Evolutionary conservation across 1,140 invertebrate genomes (phyloP).

Genomic region (Dinothrombium tinctorium): DNA sequence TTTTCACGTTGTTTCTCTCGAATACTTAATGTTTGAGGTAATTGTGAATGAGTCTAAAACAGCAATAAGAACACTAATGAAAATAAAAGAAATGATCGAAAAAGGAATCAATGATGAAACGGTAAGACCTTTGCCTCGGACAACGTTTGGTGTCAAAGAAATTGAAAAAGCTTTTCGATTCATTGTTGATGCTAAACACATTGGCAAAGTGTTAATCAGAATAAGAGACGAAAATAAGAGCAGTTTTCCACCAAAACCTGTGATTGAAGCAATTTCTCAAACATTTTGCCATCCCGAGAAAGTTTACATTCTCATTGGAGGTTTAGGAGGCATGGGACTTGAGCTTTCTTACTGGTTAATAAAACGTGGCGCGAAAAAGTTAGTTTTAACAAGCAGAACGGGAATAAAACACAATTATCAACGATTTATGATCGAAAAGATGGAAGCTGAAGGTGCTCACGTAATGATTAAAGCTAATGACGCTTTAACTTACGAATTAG

Average conservation of each 20-base stretch:
- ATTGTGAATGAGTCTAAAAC: too few relatives aligned
- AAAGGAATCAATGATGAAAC: slow-evolving; percentile 62
- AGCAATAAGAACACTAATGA: too few relatives aligned
- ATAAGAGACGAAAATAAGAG: slow-evolving; percentile 1
- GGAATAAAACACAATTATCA: slow-evolving; percentile 29
- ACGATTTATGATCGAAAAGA: slow-evolving; percentile 13
- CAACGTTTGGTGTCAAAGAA: slow-evolving; percentile 54
- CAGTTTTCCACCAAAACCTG: background rate
- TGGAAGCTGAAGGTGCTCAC: slow-evolving; percentile 5
- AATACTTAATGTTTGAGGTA: too few relatives aligned
- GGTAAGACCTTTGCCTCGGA: slow-evolving; percentile 53
- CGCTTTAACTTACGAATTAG: slow-evolving; percentile 34
- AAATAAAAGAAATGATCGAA: slow-evolving; percentile 31
- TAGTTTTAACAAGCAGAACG: slow-evolving; percentile 28
- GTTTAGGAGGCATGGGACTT: slow-evolving; percentile 31
- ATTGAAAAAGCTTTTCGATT: slow-evolving; percentile 80
- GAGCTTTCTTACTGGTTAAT: slow-evolving; percentile 30
- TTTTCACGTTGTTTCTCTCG: too few relatives aligned
- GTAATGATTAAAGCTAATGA: slow-evolving; percentile 47
- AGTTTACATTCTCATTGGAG: slow-evolving; percentile 28
- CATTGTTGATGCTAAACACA: slow-evolving; percentile 88
- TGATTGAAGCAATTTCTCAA: slow-evolving; percentile 21
- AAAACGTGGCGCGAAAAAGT: slow-evolving; percentile 23
- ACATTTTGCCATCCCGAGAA: slow-evolving; percentile 20
- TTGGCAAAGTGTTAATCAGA: slow-evolving; percentile 54